Conservation (phyloP, 2,113 vertebrate species). For the Phyllopteryx taeniolatus region DNA sequence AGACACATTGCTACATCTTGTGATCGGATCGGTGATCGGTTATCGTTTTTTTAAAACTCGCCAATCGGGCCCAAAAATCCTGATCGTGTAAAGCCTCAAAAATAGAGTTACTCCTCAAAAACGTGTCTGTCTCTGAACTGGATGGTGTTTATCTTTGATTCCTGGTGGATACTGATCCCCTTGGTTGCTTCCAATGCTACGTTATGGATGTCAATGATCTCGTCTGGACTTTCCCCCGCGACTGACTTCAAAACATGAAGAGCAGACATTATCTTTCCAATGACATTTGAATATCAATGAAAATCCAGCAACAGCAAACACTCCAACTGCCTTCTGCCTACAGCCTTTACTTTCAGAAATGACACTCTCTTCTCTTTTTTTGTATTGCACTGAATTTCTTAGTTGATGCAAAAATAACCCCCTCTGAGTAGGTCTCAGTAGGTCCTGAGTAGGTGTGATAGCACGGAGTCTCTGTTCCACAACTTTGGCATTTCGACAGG, state of each 20-base stretch:
- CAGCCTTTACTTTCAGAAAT: constrained; percentile 14
- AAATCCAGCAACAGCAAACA: not conserved
- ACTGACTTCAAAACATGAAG: not conserved
- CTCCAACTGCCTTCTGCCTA: not conserved
- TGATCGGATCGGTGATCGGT: no score
- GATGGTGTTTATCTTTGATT: not conserved
- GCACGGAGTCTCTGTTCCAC: constrained; percentile 20
- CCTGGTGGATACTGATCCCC: no score
- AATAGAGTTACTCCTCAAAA: not conserved
- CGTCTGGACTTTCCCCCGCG: not conserved
- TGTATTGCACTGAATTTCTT: constrained; percentile 31
- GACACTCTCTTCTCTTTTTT: constrained; percentile 21
- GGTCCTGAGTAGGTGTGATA: constrained; percentile 12
- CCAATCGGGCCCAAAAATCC: no score
- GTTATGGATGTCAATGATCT: not conserved
- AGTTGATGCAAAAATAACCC: constrained; percentile 19
- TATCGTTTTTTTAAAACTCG: no score
- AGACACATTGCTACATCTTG: no score
- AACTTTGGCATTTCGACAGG: constrained; percentile 26
- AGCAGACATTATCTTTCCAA: not conserved
- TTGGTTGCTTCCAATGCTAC: no score
- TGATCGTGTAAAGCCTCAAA: no score
- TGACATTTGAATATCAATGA: not conserved
- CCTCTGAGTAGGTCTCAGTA: no score
- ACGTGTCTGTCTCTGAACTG: not conserved